These are phyloP conservation scores for Diadophis punctatus DNA, from an alignment of 2,113 vertebrate species.

Conservation along the genomic window DNA sequence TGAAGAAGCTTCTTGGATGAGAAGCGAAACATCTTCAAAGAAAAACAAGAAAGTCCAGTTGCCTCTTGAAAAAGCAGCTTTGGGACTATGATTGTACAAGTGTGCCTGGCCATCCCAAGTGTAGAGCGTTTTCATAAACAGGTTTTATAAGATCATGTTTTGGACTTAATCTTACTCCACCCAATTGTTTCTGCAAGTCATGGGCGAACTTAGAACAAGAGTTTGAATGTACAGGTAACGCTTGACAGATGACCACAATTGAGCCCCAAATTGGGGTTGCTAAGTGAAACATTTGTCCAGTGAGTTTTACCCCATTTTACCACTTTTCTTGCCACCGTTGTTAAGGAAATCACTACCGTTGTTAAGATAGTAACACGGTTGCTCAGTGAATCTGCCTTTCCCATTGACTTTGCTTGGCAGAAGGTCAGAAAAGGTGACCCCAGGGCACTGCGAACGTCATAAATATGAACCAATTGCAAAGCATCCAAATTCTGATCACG, in stretches of 20 bases:
- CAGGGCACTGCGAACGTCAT: not conserved
- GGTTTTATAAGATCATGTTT: not conserved
- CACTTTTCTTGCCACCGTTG: not conserved
- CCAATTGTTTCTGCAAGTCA: not conserved
- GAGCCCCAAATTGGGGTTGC: not conserved
- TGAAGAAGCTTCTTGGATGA: too few species aligned
- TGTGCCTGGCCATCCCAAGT: not conserved
- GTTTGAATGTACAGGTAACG: not conserved
- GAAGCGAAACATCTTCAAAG: too few species aligned
- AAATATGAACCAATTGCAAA: not conserved
- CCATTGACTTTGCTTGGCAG: not conserved
- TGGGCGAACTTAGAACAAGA: not conserved
- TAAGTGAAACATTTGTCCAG: not conserved
- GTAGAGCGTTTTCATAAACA: not conserved
- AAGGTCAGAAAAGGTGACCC: not conserved
- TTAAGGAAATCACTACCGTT: not conserved
- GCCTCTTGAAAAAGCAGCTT: too few species aligned
- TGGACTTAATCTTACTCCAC: not conserved
- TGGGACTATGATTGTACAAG: fast-evolving
- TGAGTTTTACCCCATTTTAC: not conserved
- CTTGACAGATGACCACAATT: not conserved
- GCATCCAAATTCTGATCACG: not conserved
- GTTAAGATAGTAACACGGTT: not conserved
- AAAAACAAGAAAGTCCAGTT: too few species aligned
- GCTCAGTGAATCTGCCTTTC: not conserved